Evolutionary conservation across 30 jellyfish, hydroid and myxozoan genomes (phyloP).

Genomic region (Hydra vulgaris): DNA sequence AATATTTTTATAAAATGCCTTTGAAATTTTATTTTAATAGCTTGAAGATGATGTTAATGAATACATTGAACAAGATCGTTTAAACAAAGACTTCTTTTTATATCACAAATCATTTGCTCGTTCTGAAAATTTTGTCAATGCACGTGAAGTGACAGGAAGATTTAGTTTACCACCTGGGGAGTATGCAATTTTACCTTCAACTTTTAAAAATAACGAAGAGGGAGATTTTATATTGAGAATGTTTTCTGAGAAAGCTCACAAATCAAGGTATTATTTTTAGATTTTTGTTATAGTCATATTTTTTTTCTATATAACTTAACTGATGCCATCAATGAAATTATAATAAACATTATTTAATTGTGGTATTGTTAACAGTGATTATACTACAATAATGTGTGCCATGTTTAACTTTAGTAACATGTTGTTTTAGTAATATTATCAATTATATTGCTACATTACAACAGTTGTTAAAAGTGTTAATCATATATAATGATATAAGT

Average conservation of each 20-base stretch:
- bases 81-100: conserved; percentile 71
- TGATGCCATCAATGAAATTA: too few relatives aligned
- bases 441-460: too few relatives aligned
- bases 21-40: conserved; percentile 19
- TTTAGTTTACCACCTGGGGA: conserved; percentile 91
- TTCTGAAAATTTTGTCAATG: conserved; percentile 79
- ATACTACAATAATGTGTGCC: too few relatives aligned
- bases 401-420: too few relatives aligned
- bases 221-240: conserved; percentile 87
- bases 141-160: conserved; percentile 94
- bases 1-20: too few relatives aligned
- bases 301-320: too few relatives aligned
- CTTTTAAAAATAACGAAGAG: conserved; percentile 82
- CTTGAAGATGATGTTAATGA: conserved; percentile 61
- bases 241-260: conserved; percentile 86
- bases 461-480: too few relatives aligned
- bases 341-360: too few relatives aligned
- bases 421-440: too few relatives aligned
- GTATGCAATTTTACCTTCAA: conserved; percentile 71
- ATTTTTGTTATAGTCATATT: not conserved
- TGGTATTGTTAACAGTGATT: too few relatives aligned
- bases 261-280: conserved; percentile 40
- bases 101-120: conserved; percentile 89
- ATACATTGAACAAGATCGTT: conserved; percentile 50
- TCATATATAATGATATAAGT: too few relatives aligned